Percentiles rank a stretch among this genome's conserved stretches.
phyloP scores from a whole-genome alignment of 2,888 invertebrate species.

The Argyresthia goedartella region DNA sequence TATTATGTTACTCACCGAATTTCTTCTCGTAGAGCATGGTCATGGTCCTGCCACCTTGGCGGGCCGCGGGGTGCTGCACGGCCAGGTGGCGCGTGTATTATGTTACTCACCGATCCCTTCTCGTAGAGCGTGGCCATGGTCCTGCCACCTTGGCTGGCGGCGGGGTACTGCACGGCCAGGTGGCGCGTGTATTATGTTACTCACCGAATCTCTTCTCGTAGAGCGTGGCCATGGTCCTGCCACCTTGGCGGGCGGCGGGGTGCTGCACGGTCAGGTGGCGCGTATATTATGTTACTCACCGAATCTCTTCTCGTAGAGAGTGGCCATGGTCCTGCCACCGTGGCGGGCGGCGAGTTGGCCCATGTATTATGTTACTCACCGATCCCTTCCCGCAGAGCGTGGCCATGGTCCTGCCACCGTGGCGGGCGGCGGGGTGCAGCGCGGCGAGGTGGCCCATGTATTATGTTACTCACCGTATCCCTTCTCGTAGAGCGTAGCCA shows the following conservation, averaged over 20 bases:
- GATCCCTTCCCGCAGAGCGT: slow-evolving; percentile 97
- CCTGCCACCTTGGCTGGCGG: background rate
- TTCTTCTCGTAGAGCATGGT: no score
- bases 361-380: slow-evolving; percentile 64
- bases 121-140: background rate
- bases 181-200: slow-evolving; percentile 9
- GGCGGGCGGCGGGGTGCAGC: slow-evolving; percentile 85
- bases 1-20: no score
- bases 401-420: slow-evolving; percentile 83
- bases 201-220: slow-evolving; percentile 96
- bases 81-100: no score
- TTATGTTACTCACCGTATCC: slow-evolving; percentile 83
- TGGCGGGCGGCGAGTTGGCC: background rate
- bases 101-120: no score
- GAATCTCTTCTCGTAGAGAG: slow-evolving; percentile 32
- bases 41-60: no score
- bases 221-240: no score
- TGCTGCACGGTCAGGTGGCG: no score
- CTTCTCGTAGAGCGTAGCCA: slow-evolving; percentile 98
- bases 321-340: background rate
- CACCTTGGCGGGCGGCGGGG: no score
- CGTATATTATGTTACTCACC: no score
- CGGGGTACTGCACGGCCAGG: no score
- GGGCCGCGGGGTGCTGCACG: no score
- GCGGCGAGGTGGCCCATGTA: slow-evolving; percentile 92